A percentile compares a stretch with the other conserved stretches of the same genome.
Conservation (phyloP, 92 coral and sea anemone genomes). For the Blastomussa wellsi region DNA sequence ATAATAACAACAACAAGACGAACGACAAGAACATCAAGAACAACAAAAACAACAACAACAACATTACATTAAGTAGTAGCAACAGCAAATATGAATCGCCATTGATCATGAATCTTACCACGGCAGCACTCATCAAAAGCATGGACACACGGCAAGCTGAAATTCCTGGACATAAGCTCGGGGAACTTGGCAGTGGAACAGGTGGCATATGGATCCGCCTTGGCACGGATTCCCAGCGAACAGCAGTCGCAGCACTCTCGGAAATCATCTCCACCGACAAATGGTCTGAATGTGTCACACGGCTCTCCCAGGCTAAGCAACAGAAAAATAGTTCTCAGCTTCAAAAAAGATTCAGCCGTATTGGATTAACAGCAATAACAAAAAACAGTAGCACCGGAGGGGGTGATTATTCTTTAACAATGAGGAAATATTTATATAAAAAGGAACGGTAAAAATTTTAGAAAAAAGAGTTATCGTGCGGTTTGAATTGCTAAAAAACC, state of each 20-base stretch:
- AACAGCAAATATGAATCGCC: too few species aligned
- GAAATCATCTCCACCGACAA: slow-evolving; percentile 75
- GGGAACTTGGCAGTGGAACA: slow-evolving; percentile 16
- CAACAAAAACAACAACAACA: background rate
- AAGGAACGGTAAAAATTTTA: too few species aligned
- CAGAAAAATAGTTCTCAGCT: background rate
- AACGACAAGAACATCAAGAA: background rate
- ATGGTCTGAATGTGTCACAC: slow-evolving; percentile 54
- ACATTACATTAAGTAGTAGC: too few species aligned
- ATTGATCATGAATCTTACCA: slow-evolving; percentile 31
- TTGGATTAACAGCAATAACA: background rate
- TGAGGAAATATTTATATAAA: too few species aligned
- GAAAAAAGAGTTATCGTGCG: too few species aligned
- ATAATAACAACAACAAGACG: too few species aligned
- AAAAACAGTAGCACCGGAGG: too few species aligned
- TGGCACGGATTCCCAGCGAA: slow-evolving; percentile 71
- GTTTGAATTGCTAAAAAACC: too few species aligned
- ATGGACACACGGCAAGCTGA: slow-evolving; percentile 44
- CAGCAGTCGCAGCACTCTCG: slow-evolving; percentile 88
- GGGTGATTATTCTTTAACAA: too few species aligned
- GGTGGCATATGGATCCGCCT: background rate
- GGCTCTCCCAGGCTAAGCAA: slow-evolving; percentile 61
- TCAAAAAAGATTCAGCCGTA: background rate
- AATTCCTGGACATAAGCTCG: background rate
- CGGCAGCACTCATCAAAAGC: slow-evolving; percentile 68